These are phyloP conservation scores for Meta bourneti DNA, from an alignment of 2,888 invertebrate genomes.

Conservation along the genomic window DNA sequence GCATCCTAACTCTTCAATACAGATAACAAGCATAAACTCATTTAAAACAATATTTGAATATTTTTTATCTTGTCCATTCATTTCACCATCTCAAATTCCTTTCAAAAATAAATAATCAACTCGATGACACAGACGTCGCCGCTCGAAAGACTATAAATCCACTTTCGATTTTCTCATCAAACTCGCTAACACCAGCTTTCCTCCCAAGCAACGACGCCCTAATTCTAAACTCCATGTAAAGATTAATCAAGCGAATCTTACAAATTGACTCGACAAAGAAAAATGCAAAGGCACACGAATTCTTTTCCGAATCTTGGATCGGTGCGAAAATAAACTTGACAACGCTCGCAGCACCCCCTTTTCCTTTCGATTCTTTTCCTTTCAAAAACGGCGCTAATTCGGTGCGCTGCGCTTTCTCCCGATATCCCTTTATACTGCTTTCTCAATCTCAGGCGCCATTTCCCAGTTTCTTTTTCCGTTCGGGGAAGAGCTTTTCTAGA, in stretches of 20 bases:
- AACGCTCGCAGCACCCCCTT: not conserved
- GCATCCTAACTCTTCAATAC: no score
- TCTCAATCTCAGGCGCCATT: not conserved
- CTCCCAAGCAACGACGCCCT: not conserved
- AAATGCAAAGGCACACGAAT: not conserved
- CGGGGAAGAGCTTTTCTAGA: not conserved
- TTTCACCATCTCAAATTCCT: no score
- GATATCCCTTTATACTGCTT: not conserved
- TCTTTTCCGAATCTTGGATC: not conserved
- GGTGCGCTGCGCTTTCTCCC: not conserved
- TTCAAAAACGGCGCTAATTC: not conserved
- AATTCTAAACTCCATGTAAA: conserved; percentile 2
- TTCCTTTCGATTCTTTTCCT: not conserved
- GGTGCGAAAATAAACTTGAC: conserved; percentile 10
- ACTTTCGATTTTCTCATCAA: not conserved
- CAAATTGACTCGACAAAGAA: conserved; percentile 16
- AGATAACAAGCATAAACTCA: no score
- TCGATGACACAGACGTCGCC: not conserved
- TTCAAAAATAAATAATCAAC: no score
- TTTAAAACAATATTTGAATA: no score
- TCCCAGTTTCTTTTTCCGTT: not conserved
- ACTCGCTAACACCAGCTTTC: not conserved
- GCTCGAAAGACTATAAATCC: not conserved
- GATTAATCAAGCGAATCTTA: not conserved
- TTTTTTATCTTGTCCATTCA: no score